These are phyloP conservation scores for Thaumatotibia leucotreta DNA, from an alignment of 1,140 invertebrate species.

Conservation along the genomic window DNA sequence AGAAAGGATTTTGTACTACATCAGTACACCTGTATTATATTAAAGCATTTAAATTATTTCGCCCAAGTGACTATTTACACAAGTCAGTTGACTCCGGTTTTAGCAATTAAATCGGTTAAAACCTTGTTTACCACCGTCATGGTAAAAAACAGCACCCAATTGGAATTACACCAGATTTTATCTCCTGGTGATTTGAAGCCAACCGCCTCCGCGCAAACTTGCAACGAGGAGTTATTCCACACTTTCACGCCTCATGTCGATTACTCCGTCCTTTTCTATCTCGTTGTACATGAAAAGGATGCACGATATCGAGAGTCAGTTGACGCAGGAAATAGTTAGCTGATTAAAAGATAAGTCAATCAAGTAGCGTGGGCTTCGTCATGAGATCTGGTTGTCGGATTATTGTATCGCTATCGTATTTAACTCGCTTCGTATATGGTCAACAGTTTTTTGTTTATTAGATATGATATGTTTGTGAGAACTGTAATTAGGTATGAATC, in stretches of 20 bases:
- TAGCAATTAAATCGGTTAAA: no score
- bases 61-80: no score
- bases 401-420: slow-evolving; percentile 7
- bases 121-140: no score
- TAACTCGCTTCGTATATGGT: slow-evolving; percentile 1
- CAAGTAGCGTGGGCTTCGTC: slow-evolving; percentile 22
- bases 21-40: no score
- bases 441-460: slow-evolving; percentile 4
- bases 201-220: slow-evolving; percentile 51
- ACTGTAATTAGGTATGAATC: background rate
- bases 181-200: slow-evolving; percentile 55
- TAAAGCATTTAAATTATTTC: no score
- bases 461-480: background rate
- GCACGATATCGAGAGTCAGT: background rate
- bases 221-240: slow-evolving; percentile 1
- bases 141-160: background rate
- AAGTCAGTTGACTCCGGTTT: no score
- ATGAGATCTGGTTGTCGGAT: slow-evolving; percentile 17
- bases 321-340: slow-evolving; percentile 1
- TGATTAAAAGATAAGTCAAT: slow-evolving; percentile 61
- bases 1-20: no score
- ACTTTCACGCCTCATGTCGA: background rate
- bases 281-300: background rate
- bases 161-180: slow-evolving; percentile 38
- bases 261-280: background rate